phyloP scores from a whole-genome alignment of 2,113 vertebrate genomes.

The Aythya baeri region DNA sequence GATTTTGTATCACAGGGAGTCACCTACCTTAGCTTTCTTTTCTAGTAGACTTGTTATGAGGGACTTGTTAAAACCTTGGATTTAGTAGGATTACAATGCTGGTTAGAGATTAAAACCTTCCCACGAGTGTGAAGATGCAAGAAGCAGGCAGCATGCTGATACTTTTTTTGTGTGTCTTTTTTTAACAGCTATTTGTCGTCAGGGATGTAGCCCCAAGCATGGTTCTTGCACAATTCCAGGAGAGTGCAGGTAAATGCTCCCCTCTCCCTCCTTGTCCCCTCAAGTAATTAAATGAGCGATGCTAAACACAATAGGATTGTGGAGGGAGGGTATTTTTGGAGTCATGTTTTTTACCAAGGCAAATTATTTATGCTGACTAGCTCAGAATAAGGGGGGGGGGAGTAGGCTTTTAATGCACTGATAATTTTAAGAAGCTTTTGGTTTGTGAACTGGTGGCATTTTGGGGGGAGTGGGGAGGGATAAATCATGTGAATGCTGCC shows the following conservation, averaged over 20 bases:
- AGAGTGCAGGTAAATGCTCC: slow-evolving; percentile 90
- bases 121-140: slow-evolving; percentile 1
- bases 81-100: slow-evolving; percentile 69
- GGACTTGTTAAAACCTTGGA: slow-evolving; percentile 58
- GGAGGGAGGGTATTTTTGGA: slow-evolving; percentile 9
- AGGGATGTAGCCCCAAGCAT: slow-evolving; percentile 96
- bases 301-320: slow-evolving; percentile 8
- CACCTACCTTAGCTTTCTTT: slow-evolving; percentile 29
- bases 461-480: background rate
- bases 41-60: slow-evolving; percentile 36
- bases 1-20: background rate
- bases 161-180: background rate
- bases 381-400: slow-evolving; percentile 30
- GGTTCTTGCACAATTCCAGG: slow-evolving; percentile 93
- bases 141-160: slow-evolving; percentile 33
- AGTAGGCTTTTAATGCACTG: slow-evolving; percentile 25
- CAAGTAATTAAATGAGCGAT: slow-evolving; percentile 1
- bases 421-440: slow-evolving; percentile 51
- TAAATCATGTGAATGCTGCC: slow-evolving; percentile 43
- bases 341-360: slow-evolving; percentile 48
- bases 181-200: slow-evolving; percentile 92
- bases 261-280: background rate
- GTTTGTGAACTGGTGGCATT: background rate
- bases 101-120: slow-evolving; percentile 67
- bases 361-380: slow-evolving; percentile 70